Base-by-base conservation (phyloP, 2,888 invertebrate species). In the Cyaniris semiargus region DNA sequence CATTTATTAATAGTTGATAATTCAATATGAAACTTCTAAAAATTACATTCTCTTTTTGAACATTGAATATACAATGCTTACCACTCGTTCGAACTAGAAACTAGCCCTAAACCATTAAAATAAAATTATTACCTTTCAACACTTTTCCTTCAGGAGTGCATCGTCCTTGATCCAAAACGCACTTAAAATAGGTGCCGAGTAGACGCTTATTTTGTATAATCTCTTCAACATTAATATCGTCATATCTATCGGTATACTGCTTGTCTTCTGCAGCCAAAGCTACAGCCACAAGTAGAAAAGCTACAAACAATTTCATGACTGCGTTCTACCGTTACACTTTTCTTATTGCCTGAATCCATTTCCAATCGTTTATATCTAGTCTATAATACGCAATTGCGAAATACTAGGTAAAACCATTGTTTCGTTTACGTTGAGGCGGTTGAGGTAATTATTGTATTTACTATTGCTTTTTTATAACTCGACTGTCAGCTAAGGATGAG, bases 101-200 rank as follows among this genome's bases (percentile, higher is more conserved):
- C 38, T 38, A 38, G 8, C 38, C 38, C 38, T 8, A 44, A 44
- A 10, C 13, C 2, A 44, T 8, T n/a, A 21, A 21, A 58, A 58
- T 21, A 58, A 58, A 58, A 21, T 21, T n/a, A 91, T 89, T 89
- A 96, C 97, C 90, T 94, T 96, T 96, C 0, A 97, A 86, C 88
- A 96, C 95, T 82, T 94, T 95, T 78, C 95, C 97, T 85, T 97
- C 97, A 4, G 96, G 94, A 0, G 96, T 96, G 85, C 97, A 97
- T 3, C 86, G 85, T 18, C 95, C 96, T 77, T 92, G 89, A 0
- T 95, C 95, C 82, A 96, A 88, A 72, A 96, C 85, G 83, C 97
- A 97, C 79, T 96, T 95, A 31, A 96, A 88, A 83, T 97, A 97
- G 66, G 95, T 95, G 74, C 94, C 90, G 7, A 97, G 87, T 48